Conservation (phyloP, 2,797 vertebrate species). For the Esox masquinongy region DNA sequence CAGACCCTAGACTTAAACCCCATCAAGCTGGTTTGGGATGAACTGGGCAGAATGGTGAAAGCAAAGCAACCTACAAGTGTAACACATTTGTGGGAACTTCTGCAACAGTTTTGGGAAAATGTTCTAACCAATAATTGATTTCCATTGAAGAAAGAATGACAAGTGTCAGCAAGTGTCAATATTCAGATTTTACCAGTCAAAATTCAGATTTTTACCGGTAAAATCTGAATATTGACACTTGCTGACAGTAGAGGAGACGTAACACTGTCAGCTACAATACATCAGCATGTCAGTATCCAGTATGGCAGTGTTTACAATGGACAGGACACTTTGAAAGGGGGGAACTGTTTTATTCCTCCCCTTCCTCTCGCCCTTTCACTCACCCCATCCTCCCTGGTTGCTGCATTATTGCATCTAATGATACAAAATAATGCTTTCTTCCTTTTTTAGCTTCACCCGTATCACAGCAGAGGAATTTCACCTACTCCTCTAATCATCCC, state of each 20-base stretch:
- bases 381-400: conserved; percentile 45
- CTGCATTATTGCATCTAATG: conserved; percentile 46
- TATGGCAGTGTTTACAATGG: not conserved
- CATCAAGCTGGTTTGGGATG: no score
- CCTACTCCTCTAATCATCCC: conserved; percentile 92
- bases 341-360: not conserved
- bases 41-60: no score
- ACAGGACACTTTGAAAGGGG: conserved; percentile 3
- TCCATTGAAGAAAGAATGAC: no score
- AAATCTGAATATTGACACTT: not conserved
- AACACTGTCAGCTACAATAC: not conserved
- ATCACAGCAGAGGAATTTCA: conserved; percentile 93
- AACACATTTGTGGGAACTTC: no score
- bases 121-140: no score
- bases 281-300: not conserved
- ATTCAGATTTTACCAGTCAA: no score
- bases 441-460: conserved; percentile 78
- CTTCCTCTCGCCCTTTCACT: conserved; percentile 12
- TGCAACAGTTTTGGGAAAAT: no score
- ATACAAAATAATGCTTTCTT: conserved; percentile 64
- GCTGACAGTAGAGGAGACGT: not conserved
- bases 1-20: no score
- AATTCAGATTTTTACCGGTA: no score
- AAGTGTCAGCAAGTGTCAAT: no score
- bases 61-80: no score